Percentiles rank a stretch among this genome's conserved stretches.
Evolutionary conservation across 37 sponge, comb jelly and placozoan genomes (phyloP).

Genomic region (Bolinopsis microptera): DNA sequence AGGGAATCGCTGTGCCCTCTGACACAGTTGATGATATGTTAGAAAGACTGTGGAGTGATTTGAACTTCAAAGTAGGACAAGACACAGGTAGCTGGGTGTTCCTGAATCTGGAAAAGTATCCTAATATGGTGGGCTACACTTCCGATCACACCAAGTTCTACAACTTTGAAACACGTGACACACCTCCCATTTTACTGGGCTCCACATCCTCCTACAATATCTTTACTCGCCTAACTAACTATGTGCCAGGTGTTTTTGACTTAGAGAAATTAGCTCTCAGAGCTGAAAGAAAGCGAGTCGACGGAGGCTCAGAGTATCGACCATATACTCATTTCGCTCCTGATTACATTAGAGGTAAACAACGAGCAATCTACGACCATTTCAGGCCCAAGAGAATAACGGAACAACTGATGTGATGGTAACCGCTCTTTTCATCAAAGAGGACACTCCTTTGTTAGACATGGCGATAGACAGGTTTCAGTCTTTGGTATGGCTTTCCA

Average conservation of each 20-base stretch:
- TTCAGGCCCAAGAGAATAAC: not conserved
- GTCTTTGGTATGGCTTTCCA: not conserved
- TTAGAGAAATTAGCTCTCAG: not conserved
- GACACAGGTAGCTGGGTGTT: not conserved
- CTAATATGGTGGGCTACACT: not conserved
- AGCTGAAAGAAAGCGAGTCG: not conserved
- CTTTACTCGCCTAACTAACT: not conserved
- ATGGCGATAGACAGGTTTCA: not conserved
- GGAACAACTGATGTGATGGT: not conserved
- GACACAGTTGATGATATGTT: not conserved
- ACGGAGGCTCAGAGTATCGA: not conserved
- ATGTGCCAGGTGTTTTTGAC: constrained; percentile 45
- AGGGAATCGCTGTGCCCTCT: not conserved
- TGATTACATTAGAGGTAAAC: not conserved
- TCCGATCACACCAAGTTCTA: not conserved
- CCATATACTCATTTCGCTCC: not conserved
- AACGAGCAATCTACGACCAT: not conserved
- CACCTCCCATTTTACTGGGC: not conserved
- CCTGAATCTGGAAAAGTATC: not conserved
- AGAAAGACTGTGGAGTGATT: not conserved
- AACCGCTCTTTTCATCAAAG: constrained; percentile 11
- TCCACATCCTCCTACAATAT: not conserved
- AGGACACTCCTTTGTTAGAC: constrained; percentile 10
- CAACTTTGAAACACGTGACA: constrained; percentile 5
- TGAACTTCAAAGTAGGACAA: not conserved